These are phyloP conservation scores for Eupeodes corollae DNA, from an alignment of 1,140 invertebrate genomes.

Conservation along the genomic window DNA sequence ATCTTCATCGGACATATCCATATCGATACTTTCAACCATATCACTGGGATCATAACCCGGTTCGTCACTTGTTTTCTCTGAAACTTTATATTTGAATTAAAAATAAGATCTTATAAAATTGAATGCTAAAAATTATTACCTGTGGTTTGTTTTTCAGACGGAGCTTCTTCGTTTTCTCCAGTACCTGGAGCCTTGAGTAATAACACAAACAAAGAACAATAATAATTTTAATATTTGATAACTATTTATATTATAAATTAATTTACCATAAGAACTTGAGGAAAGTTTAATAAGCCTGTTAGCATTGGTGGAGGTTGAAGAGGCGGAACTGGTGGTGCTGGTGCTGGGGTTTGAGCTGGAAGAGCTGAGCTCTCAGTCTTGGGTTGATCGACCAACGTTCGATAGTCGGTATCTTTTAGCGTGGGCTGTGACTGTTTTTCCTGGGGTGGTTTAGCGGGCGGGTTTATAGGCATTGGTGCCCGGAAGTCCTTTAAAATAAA, in stretches of 20 bases:
- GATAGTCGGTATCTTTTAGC: constrained; percentile 25
- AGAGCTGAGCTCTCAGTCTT: not conserved
- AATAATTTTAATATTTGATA: no score
- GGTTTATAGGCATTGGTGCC: not conserved
- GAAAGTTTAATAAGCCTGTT: not conserved
- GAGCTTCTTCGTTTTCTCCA: constrained; percentile 15
- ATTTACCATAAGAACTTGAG: not conserved
- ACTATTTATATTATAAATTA: no score
- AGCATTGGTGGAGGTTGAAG: constrained; percentile 22
- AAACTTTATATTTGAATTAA: no score
- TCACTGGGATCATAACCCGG: constrained; percentile 37
- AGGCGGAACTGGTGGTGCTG: not conserved
- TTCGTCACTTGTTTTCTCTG: constrained; percentile 1
- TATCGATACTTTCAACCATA: constrained; percentile 55
- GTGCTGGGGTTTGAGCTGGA: no score
- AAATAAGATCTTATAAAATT: no score
- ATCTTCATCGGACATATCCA: constrained; percentile 64
- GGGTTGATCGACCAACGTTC: constrained; percentile 6
- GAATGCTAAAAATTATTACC: no score
- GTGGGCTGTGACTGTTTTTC: not conserved
- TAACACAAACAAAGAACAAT: no score
- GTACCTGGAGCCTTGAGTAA: not conserved
- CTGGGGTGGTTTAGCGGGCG: not conserved
- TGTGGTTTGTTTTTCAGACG: no score
- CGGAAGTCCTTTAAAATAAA: not conserved